Evolutionary conservation across 37 sponge, comb jelly and placozoan species (phyloP), one percentile per base, ranked within the genome.

Genomic region (Bolinopsis microptera): DNA sequence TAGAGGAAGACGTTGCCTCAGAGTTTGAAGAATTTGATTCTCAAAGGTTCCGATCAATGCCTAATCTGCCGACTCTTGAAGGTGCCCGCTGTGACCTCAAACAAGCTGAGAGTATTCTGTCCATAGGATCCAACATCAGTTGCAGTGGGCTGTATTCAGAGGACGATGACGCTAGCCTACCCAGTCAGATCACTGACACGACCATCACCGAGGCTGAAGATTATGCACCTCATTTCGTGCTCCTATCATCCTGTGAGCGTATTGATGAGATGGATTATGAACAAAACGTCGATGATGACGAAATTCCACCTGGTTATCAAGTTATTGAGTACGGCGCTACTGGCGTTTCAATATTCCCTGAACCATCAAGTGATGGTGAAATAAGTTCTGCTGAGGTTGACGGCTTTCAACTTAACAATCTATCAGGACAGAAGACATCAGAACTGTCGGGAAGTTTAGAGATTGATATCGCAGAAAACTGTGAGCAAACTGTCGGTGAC

Each of bases 301-400:
- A 35, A 1, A 32, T 77, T 77, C 80, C 34, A 33, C 33, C 27
- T 13, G 36, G 34, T 3, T 77, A 77, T 18, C 36, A 77, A 32
- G 35, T 77, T 8, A 77, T 77, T 77, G 80, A 77, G 33, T 77
- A 33, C 18, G 80, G 80, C 33, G 80, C 80, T 16, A 77, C 28
- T 35, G 32, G 32, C 33, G 80, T 77, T 27, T 77, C 80, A 34
- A 77, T 77, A 0, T 77, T 27, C 36, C 80, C 80, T 16, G 3
- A 5, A 5, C 5, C 5, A 5, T 48, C 61, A 18, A 48, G 61
- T 48, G 61, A 48, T 13, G 5, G 9, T 48, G 61, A 48, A 48
- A 5, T 18, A 48, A 48, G 13, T 48, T 13, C 13, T 18, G 13
- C 61, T 48, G 13, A 48, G 61, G 13, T 48, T 48, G 61, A 48